Evolutionary conservation across 2,888 invertebrate species (phyloP).

Genomic region (Drosophila picticornis): DNA sequence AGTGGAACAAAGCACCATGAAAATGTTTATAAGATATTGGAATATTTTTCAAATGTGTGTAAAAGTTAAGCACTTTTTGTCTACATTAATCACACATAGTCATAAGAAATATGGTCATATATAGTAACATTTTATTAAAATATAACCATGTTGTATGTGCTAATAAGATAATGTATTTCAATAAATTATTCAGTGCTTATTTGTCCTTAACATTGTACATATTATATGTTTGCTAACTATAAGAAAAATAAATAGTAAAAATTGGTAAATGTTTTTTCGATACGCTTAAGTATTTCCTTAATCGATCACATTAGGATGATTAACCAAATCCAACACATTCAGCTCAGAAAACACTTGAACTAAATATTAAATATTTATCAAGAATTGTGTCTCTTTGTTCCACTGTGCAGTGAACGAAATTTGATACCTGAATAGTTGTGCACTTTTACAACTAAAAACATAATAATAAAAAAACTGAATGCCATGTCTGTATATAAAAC

Average conservation of each 20-base stretch:
- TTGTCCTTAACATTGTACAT: conserved; percentile 29
- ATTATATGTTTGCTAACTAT: conserved; percentile 16
- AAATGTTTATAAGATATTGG: neutral
- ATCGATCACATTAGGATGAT: neutral
- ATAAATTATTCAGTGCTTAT: conserved; percentile 12
- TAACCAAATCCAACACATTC: neutral
- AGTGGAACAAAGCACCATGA: conserved; percentile 55
- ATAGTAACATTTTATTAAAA: neutral
- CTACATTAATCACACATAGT: neutral
- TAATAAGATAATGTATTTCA: conserved; percentile 9
- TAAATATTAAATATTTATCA: neutral
- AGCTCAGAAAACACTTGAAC: neutral
- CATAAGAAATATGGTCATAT: conserved; percentile 3
- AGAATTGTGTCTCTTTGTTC: conserved; percentile 4
- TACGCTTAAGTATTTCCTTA: neutral
- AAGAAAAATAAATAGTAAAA: neutral
- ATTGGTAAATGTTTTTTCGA: neutral
- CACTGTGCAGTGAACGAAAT: conserved; percentile 37
- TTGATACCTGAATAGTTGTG: conserved; percentile 37
- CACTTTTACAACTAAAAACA: conserved; percentile 11
- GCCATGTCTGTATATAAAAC: neutral
- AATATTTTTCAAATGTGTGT: neutral
- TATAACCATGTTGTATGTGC: conserved; percentile 8
- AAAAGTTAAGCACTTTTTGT: neutral
- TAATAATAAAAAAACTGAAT: neutral